phyloP scores from a whole-genome alignment of 2,797 vertebrate species.

The Oreochromis grahami region DNA sequence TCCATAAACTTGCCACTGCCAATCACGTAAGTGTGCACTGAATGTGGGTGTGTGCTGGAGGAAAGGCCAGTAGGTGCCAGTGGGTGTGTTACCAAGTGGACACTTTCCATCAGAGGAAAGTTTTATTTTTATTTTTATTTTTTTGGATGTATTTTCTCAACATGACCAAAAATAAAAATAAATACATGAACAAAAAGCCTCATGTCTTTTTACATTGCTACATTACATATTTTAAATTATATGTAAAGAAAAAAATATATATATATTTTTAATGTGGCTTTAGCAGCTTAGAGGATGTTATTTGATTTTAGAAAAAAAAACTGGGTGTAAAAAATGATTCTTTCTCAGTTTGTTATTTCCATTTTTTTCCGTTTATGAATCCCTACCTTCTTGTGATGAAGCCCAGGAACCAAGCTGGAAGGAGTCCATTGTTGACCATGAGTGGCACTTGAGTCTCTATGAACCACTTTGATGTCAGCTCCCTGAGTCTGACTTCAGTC shows the following conservation, averaged over 20 bases:
- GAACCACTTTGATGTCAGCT: constrained; percentile 80
- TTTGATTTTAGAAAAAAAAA: neutral
- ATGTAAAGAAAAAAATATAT: neutral
- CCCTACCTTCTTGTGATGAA: constrained; percentile 84
- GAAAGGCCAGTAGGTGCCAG: neutral
- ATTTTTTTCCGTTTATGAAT: neutral
- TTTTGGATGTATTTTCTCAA: accelerated
- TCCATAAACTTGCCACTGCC: neutral
- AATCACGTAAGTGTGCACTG: neutral
- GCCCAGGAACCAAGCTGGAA: constrained; percentile 87
- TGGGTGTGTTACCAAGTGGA: neutral
- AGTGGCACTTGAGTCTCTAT: constrained; percentile 78
- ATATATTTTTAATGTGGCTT: neutral
- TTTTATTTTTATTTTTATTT: neutral
- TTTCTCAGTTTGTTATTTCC: neutral
- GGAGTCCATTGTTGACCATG: constrained; percentile 75
- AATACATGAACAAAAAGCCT: neutral
- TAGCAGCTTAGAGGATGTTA: neutral
- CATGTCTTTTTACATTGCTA: neutral
- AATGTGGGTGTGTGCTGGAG: neutral
- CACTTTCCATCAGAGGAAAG: neutral
- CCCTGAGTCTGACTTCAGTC: constrained; percentile 60
- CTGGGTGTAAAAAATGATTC: neutral
- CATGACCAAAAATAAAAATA: neutral
- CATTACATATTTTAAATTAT: neutral